Percentiles rank a stretch among this genome's conserved stretches.
phyloP scores from a whole-genome alignment of 2,797 vertebrate genomes.

The Heterohyrax brucei region DNA sequence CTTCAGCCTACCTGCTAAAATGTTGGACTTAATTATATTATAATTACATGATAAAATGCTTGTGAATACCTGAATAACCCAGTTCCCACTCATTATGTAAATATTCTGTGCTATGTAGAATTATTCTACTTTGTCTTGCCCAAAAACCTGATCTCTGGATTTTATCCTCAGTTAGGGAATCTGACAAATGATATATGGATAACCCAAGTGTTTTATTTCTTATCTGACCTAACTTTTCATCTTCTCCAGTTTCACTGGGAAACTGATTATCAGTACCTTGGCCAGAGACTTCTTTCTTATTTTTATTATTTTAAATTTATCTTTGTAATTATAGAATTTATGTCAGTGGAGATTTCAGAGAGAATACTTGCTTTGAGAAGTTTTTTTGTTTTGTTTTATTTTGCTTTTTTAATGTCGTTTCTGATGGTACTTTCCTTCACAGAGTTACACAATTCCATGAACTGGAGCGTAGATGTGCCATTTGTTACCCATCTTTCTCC shows the following conservation, averaged over 20 bases:
- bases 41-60: background rate
- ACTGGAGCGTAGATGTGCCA: background rate
- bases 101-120: background rate
- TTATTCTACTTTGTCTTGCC: conserved; percentile 35
- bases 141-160: conserved; percentile 51
- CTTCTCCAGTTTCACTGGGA: conserved; percentile 55
- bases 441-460: conserved; percentile 14
- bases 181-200: conserved; percentile 46
- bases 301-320: conserved; percentile 60
- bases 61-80: background rate
- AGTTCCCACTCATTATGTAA: background rate
- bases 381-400: too few relatives aligned
- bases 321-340: conserved; percentile 44
- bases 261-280: conserved; percentile 23
- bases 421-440: conserved; percentile 43
- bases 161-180: conserved; percentile 61
- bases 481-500: conserved; percentile 60
- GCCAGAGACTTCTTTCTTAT: background rate
- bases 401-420: background rate
- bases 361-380: conserved; percentile 52
- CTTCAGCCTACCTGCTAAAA: conserved; percentile 45
- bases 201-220: conserved; percentile 70
- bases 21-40: conserved; percentile 3
- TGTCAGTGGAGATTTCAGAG: conserved; percentile 21
- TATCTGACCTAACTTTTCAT: conserved; percentile 59